Percentiles rank a stretch among this genome's conserved stretches.
These are phyloP conservation scores for Tragopan temminckii DNA, from an alignment of 2,797 vertebrate species.

Conservation along the genomic window DNA sequence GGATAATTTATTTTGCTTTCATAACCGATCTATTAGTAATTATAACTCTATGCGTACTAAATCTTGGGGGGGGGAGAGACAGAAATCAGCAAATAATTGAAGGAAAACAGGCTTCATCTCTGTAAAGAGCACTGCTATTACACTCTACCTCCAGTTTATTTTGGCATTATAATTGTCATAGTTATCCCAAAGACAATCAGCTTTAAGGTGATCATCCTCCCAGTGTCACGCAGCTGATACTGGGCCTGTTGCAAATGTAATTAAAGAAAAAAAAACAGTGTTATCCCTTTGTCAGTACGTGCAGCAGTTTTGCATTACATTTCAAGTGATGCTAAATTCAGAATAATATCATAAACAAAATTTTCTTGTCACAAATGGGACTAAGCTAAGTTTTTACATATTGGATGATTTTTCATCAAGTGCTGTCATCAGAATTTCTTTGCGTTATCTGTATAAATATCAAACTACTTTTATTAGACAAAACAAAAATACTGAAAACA, in stretches of 20 bases:
- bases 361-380: not conserved
- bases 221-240: not conserved
- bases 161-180: not conserved
- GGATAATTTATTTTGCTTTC: conserved; percentile 20
- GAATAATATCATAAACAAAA: not conserved
- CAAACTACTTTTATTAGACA: not conserved
- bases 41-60: not conserved
- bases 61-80: not conserved
- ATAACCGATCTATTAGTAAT: not conserved
- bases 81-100: not conserved
- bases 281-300: not conserved
- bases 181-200: not conserved
- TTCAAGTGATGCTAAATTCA: not conserved
- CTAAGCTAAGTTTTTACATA: not conserved
- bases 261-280: not conserved
- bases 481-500: not conserved
- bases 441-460: not conserved
- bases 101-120: not conserved
- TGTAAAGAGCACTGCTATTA: not conserved
- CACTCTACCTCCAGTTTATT: not conserved
- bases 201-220: not conserved
- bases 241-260: not conserved
- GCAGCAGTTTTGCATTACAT: not conserved
- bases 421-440: not conserved
- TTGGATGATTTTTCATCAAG: not conserved